phyloP scores from a whole-genome alignment of 2,888 invertebrate species.

The Caenorhabditis parvicauda region DNA sequence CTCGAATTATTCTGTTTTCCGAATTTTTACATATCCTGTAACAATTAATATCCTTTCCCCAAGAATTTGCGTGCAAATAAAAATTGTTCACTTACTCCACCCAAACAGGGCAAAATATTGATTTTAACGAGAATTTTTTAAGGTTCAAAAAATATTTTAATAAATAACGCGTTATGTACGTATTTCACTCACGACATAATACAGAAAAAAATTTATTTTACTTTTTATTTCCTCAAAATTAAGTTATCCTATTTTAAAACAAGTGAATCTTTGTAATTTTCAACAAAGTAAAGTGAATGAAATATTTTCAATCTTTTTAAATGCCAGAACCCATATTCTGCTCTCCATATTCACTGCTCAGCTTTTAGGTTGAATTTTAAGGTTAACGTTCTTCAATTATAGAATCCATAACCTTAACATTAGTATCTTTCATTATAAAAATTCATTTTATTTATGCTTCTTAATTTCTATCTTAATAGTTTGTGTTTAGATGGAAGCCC shows the following conservation, averaged over 20 bases:
- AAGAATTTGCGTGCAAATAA: too few species aligned
- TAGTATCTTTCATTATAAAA: neutral
- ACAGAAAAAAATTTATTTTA: too few species aligned
- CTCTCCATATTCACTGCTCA: neutral
- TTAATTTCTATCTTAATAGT: neutral
- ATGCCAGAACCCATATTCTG: neutral
- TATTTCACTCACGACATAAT: too few species aligned
- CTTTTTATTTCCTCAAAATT: too few species aligned
- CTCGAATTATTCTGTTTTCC: too few species aligned
- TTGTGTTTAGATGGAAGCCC: conserved; percentile 18
- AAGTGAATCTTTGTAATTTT: neutral
- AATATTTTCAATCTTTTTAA: conserved; percentile 6
- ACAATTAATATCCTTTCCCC: too few species aligned
- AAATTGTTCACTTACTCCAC: too few species aligned
- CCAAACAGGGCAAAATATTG: too few species aligned
- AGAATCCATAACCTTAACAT: neutral
- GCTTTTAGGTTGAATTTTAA: neutral
- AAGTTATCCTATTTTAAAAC: conserved; percentile 1
- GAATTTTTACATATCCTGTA: too few species aligned
- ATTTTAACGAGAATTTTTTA: too few species aligned
- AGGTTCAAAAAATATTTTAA: too few species aligned
- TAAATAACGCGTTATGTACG: too few species aligned
- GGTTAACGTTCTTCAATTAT: neutral
- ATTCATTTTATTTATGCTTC: neutral
- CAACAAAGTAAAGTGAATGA: neutral